Evolutionary conservation across 2,797 vertebrate species (phyloP).

Genomic region (Coregonus ussuriensis): DNA sequence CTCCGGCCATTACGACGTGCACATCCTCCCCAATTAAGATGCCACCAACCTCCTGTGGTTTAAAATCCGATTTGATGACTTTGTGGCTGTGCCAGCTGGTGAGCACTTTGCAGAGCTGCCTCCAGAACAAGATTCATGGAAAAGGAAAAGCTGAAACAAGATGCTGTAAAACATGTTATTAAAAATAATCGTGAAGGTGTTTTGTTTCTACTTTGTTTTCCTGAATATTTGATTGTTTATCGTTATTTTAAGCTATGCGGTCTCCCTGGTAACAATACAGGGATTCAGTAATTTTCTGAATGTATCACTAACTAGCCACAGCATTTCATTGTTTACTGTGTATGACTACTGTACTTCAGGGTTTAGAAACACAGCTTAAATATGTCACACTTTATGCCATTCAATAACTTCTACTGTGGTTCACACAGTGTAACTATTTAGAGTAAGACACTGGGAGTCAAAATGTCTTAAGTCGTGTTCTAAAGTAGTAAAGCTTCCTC

Average conservation of each 20-base stretch:
- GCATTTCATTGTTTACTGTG: neutral
- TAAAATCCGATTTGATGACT: too few relatives aligned
- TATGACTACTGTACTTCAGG: neutral
- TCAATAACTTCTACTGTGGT: conserved; percentile 5
- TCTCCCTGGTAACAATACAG: too few relatives aligned
- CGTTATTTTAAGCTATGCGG: too few relatives aligned
- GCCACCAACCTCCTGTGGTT: too few relatives aligned
- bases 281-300: too few relatives aligned
- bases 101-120: too few relatives aligned
- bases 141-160: neutral
- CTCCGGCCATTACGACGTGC: too few relatives aligned
- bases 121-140: neutral
- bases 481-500: conserved; percentile 31
- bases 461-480: conserved; percentile 31
- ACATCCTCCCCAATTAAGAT: too few relatives aligned
- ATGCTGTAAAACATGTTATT: too few relatives aligned
- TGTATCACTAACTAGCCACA: neutral
- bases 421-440: conserved; percentile 19
- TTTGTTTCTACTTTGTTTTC: neutral
- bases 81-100: too few relatives aligned
- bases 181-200: neutral
- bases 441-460: conserved; percentile 14
- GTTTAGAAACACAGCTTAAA: neutral
- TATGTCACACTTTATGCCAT: neutral
- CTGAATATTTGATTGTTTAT: too few relatives aligned